Conservation (phyloP, 2,888 invertebrate genomes). For the Standfussiana lucernea region DNA sequence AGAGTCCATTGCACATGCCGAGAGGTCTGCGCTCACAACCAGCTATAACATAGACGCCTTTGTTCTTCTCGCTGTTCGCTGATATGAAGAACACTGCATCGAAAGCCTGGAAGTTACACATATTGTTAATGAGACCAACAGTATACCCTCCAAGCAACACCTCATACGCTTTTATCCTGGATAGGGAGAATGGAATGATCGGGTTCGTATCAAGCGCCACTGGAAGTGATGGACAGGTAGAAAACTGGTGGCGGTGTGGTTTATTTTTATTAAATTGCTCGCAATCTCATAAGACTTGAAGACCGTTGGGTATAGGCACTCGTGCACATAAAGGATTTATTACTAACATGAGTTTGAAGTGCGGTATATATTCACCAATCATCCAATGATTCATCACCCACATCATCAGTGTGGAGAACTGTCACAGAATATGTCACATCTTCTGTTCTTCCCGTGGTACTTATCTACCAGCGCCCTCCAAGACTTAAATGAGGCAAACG, state of each 20-base stretch:
- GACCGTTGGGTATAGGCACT: background rate
- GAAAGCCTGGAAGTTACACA: constrained; percentile 90
- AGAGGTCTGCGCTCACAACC: constrained; percentile 92
- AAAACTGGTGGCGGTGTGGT: background rate
- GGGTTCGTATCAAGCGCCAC: background rate
- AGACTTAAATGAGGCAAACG: background rate
- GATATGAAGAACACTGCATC: constrained; percentile 95
- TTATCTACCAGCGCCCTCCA: background rate
- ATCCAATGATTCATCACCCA: no score
- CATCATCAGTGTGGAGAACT: background rate
- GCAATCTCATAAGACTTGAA: background rate
- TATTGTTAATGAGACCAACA: background rate
- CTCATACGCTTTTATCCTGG: background rate
- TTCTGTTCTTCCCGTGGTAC: no score
- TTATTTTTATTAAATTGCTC: background rate
- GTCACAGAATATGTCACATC: no score
- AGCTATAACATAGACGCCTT: constrained; percentile 92
- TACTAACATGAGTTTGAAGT: background rate
- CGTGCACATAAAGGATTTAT: background rate
- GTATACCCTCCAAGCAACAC: background rate
- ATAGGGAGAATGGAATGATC: background rate
- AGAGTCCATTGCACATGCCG: constrained; percentile 92
- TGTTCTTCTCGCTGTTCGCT: constrained; percentile 86
- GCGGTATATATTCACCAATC: background rate
- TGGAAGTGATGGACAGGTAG: background rate